Conservation (phyloP, 2,113 vertebrate genomes). For the Percopsis transmontana region DNA sequence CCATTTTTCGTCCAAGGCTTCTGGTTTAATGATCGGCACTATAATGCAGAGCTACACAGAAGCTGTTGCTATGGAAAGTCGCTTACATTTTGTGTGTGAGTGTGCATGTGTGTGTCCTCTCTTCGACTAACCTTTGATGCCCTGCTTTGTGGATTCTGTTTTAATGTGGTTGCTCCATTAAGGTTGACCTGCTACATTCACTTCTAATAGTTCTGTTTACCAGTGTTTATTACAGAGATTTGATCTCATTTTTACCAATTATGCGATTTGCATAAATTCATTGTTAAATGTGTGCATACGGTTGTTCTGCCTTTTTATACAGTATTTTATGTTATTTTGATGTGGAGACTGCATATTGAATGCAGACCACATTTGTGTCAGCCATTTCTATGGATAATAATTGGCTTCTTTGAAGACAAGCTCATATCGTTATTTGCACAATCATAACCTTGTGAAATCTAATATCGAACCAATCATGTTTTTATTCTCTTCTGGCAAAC, state of each 20-base stretch:
- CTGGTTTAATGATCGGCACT: not conserved
- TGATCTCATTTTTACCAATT: conserved; percentile 2
- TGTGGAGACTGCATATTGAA: not conserved
- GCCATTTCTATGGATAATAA: not conserved
- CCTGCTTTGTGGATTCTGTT: conserved; percentile 24
- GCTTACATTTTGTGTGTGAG: not conserved
- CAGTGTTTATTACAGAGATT: conserved; percentile 32
- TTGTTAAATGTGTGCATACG: not conserved
- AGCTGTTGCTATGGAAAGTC: conserved; percentile 49
- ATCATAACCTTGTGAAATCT: not conserved
- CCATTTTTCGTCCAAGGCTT: not conserved
- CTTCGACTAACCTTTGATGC: conserved; percentile 12
- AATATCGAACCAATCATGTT: conserved; percentile 17
- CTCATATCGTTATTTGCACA: not conserved
- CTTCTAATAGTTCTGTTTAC: conserved; percentile 63
- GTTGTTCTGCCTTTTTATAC: conserved; percentile 12
- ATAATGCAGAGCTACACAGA: conserved; percentile 25
- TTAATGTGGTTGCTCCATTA: conserved; percentile 51
- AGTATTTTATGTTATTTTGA: not conserved
- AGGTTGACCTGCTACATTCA: conserved; percentile 34
- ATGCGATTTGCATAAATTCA: conserved; percentile 5
- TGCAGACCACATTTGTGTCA: not conserved
- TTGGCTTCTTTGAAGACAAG: not conserved
- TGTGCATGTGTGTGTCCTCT: not conserved
- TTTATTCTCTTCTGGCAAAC: conserved; percentile 22